Evolutionary conservation across 1,140 invertebrate species (phyloP).

Genomic region (Ceratina calcarata): DNA sequence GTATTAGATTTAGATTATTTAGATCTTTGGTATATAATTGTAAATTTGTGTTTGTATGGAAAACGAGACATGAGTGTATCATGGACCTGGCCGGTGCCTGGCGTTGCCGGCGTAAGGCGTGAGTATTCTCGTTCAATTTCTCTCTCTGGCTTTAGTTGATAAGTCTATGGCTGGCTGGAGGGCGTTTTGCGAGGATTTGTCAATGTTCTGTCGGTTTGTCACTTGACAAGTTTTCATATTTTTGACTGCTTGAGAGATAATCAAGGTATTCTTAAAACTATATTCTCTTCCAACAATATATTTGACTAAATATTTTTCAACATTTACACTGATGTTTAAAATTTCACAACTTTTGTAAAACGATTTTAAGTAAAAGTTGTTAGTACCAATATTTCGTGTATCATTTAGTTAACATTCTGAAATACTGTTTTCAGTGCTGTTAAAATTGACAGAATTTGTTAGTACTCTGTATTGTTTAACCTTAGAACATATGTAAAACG

Average conservation of each 20-base stretch:
- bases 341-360: neutral
- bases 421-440: neutral
- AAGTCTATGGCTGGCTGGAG: slow-evolving; percentile 25
- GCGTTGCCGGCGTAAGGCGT: no score
- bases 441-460: neutral
- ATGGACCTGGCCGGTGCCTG: no score
- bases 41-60: no score
- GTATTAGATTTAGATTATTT: slow-evolving; percentile 18
- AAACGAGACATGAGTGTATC: no score
- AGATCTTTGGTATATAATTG: no score
- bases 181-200: slow-evolving; percentile 39
- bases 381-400: neutral
- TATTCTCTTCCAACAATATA: neutral
- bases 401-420: neutral
- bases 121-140: no score
- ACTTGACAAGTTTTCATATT: slow-evolving; percentile 13
- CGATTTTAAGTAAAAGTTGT: neutral
- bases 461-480: neutral
- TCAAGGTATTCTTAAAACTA: slow-evolving; percentile 15
- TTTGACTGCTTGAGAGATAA: slow-evolving; percentile 8
- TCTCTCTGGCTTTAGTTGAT: neutral
- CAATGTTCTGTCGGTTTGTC: slow-evolving; percentile 35
- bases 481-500: no score
- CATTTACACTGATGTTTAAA: neutral
- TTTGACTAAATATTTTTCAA: neutral